A percentile compares a stretch with the other conserved stretches of the same genome.
Evolutionary conservation across 1,140 invertebrate genomes (phyloP).

Genomic region (Ruditapes philippinarum): DNA sequence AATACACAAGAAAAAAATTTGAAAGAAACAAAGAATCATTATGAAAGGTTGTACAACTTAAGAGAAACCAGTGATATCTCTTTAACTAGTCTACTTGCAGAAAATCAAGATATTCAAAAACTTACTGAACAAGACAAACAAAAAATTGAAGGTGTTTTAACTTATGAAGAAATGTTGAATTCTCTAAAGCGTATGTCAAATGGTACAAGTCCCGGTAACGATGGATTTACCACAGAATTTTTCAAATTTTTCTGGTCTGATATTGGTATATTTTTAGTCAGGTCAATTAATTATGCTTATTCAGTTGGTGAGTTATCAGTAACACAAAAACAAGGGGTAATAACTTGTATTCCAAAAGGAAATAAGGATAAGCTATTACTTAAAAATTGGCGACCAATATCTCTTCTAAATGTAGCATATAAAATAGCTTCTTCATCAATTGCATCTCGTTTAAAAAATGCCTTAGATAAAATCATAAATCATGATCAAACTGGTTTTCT

Average conservation of each 20-base stretch:
- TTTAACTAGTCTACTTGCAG: not conserved
- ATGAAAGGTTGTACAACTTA: not conserved
- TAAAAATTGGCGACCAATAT: slow-evolving; percentile 59
- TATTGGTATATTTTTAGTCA: slow-evolving; percentile 4
- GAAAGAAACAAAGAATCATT: slow-evolving; percentile 18
- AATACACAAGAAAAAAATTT: not conserved
- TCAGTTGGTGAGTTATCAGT: slow-evolving; percentile 17
- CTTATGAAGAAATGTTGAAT: slow-evolving; percentile 28
- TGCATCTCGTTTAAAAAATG: slow-evolving; percentile 10
- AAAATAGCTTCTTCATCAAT: slow-evolving; percentile 42
- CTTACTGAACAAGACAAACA: not conserved
- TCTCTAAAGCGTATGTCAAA: slow-evolving; percentile 11
- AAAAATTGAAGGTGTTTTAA: not conserved
- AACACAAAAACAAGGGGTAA: slow-evolving; percentile 22
- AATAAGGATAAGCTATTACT: slow-evolving; percentile 25
- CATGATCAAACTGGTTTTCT: slow-evolving; percentile 56
- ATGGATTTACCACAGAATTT: slow-evolving; percentile 29
- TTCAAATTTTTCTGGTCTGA: slow-evolving; percentile 21
- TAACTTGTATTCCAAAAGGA: slow-evolving; percentile 45
- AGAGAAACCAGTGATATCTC: not conserved
- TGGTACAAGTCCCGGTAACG: not conserved
- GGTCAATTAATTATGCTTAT: slow-evolving; percentile 3
- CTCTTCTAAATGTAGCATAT: slow-evolving; percentile 52
- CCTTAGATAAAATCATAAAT: slow-evolving; percentile 32
- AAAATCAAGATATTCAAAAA: slow-evolving; percentile 5